phyloP scores from a whole-genome alignment of 1,140 invertebrate genomes.

The Megalonaias nervosa region DNA sequence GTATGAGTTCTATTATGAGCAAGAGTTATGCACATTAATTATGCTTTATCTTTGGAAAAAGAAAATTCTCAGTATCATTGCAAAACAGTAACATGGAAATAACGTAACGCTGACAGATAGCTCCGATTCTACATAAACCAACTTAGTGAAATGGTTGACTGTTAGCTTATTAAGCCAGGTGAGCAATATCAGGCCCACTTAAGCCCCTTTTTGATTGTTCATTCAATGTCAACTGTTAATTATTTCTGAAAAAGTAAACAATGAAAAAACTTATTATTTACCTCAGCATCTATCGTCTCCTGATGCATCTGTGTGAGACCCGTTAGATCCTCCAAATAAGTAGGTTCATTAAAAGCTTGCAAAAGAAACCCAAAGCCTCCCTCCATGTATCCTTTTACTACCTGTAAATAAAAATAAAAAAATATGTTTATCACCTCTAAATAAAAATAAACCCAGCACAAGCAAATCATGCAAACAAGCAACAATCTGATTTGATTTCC shows the following conservation, averaged over 20 bases:
- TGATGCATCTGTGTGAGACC: conserved; percentile 84
- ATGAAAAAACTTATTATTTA: conserved; percentile 31
- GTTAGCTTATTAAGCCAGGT: neutral
- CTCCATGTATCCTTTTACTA: conserved; percentile 77
- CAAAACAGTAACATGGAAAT: no score
- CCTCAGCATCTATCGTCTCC: conserved; percentile 66
- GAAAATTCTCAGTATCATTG: no score
- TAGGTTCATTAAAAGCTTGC: conserved; percentile 87
- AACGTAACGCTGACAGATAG: no score
- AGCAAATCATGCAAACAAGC: neutral
- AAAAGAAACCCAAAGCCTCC: conserved; percentile 85
- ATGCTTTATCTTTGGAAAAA: no score
- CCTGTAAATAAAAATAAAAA: neutral
- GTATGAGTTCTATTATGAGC: no score
- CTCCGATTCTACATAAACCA: no score
- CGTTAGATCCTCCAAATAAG: conserved; percentile 89
- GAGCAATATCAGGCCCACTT: neutral
- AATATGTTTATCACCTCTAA: neutral
- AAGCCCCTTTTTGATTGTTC: neutral
- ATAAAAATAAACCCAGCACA: neutral
- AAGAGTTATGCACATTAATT: no score
- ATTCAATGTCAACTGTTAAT: no score
- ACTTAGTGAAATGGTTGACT: neutral
- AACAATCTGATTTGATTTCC: neutral
- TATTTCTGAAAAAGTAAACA: no score